Conservation (phyloP, 2,113 vertebrate genomes). For the Axis porcinus region DNA sequence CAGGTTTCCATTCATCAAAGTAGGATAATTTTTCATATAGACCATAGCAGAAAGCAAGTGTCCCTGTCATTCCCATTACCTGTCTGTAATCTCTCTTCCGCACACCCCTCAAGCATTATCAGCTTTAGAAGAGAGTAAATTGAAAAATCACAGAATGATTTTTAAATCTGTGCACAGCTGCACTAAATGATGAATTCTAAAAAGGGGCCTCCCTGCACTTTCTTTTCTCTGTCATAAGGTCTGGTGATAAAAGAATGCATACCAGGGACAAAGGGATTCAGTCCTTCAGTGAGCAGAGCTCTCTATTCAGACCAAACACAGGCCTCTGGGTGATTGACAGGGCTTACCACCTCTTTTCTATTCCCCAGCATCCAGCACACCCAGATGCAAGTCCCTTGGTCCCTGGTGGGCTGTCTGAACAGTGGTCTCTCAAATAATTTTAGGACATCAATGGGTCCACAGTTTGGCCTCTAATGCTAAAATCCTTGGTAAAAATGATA, state of each 20-base stretch:
- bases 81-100: slow-evolving; percentile 62
- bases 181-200: background rate
- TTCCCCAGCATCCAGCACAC: background rate
- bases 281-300: slow-evolving; percentile 8
- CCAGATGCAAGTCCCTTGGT: background rate
- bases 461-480: background rate
- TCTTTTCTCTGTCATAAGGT: background rate
- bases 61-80: slow-evolving; percentile 7
- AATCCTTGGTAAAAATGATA: background rate
- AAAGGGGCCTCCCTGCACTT: background rate
- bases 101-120: slow-evolving; percentile 61
- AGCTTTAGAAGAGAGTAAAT: slow-evolving; percentile 49
- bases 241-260: slow-evolving; percentile 40
- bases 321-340: background rate
- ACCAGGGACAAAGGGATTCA: slow-evolving; percentile 13
- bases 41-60: slow-evolving; percentile 24
- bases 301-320: background rate
- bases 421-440: background rate
- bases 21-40: slow-evolving; percentile 58
- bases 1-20: slow-evolving; percentile 49
- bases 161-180: slow-evolving; percentile 43
- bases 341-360: background rate
- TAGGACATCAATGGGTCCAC: background rate
- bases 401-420: background rate
- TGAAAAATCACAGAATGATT: slow-evolving; percentile 66